Base-by-base conservation (phyloP, 2,888 invertebrate genomes). In the Stenoptilia bipunctidactyla region DNA sequence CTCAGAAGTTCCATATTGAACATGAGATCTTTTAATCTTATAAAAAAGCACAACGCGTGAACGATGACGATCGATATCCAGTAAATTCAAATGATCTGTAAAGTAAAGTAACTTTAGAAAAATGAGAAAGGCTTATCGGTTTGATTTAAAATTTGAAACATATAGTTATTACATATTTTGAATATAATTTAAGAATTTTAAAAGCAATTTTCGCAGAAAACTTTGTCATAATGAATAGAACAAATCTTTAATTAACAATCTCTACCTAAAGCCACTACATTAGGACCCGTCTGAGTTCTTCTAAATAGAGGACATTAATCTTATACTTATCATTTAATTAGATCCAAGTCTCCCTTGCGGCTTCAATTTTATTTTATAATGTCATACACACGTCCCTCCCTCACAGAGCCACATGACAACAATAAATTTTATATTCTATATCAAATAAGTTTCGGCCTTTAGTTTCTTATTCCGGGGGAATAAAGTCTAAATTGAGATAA, bases 291-390 rank as follows among this genome's bases (percentile, higher is more conserved):
- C 30, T 30, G 30, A 61, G 66, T 69, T 71, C 64, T 70, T 63
- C 62, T 59, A 60, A 59, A 58, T 59, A 45, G 54, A 67, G 67
- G 53, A 67, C 72, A 79, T 79, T 80, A 72, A 80, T 83, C 79
- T 80, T 61, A 76, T 69, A 82, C 68, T 80, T 82, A 83, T 83
- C 82, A 79, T 82, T 82, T 83, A 83, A 83, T 83, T 82, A 82
- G 77, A 83, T 83, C 82, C 68, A 66, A 61, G 66, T 66, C 55
- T 70, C 71, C 73, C 75, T 20, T 70, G 74, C 52, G 66, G 73
- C 69, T 79, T 77, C 77, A 79, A 79, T 82, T 82, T 80, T 77
- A 80, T 79, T 80, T 82, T 80, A 80, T 64, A 79, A 79, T 69
- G 83, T 82, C 83, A 82, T 82, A 80, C 75, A 80, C 82, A 82